These are phyloP conservation scores for Ranitomeya imitator DNA, from an alignment of 2,113 vertebrate species.

Conservation along the genomic window DNA sequence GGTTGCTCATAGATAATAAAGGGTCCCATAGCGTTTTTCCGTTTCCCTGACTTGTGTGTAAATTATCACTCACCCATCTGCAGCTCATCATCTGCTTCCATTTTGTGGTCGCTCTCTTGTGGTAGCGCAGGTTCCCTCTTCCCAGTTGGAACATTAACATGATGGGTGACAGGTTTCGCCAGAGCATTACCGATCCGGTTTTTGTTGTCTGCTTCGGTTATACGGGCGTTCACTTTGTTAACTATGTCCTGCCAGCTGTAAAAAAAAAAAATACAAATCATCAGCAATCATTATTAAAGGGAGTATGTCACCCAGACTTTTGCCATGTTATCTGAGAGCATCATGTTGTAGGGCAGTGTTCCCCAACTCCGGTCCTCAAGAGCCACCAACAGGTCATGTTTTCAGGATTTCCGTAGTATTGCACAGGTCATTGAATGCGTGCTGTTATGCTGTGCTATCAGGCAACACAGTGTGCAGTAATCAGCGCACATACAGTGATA, in stretches of 20 bases:
- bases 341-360: no score
- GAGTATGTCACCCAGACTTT: no score
- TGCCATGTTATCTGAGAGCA: no score
- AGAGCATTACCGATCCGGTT: not conserved
- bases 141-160: slow-evolving; percentile 4
- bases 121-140: not conserved
- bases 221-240: slow-evolving; percentile 58
- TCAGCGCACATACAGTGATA: no score
- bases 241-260: slow-evolving; percentile 65
- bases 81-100: slow-evolving; percentile 55
- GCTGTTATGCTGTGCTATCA: no score
- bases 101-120: not conserved
- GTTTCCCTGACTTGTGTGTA: not conserved
- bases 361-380: no score
- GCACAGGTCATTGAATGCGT: no score
- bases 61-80: slow-evolving; percentile 60
- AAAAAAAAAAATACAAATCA: not conserved
- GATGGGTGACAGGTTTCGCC: slow-evolving; percentile 9
- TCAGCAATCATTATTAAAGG: not conserved
- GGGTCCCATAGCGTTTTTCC: not conserved
- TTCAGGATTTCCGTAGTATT: no score
- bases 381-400: no score
- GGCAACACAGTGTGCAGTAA: no score
- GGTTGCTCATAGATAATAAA: not conserved
- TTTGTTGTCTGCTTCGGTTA: slow-evolving; percentile 30